Percentiles rank a stretch among this genome's conserved stretches.
phyloP scores from a whole-genome alignment of 2,888 invertebrate species.

The Hirtodrosophila trivittata region DNA sequence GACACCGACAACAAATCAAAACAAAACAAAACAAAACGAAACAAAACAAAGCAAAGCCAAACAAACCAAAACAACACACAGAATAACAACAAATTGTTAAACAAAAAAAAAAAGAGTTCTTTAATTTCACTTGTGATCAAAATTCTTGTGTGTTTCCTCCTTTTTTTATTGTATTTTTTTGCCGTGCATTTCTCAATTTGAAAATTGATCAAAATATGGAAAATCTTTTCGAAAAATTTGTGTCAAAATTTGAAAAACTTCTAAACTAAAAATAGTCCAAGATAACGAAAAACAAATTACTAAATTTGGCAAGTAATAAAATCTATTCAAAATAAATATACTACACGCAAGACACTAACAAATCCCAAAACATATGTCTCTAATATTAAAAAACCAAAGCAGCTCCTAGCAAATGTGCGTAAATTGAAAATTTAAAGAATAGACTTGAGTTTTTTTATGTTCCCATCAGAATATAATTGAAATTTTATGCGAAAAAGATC shows the following conservation, averaged over 20 bases:
- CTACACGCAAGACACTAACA: too few species aligned
- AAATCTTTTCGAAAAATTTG: neutral
- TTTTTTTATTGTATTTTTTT: constrained; percentile 24
- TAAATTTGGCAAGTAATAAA: constrained; percentile 7
- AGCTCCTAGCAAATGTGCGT: too few species aligned
- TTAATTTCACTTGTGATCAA: constrained; percentile 6
- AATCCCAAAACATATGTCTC: too few species aligned
- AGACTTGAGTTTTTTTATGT: too few species aligned
- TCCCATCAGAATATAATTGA: neutral
- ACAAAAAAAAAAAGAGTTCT: neutral
- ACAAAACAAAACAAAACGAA: constrained; percentile 32
- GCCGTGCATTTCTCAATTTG: constrained; percentile 3
- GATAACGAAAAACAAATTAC: constrained; percentile 14
- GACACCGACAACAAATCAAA: constrained; percentile 19
- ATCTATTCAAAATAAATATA: constrained; percentile 1
- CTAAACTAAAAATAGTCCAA: constrained; percentile 4
- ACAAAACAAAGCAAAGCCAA: constrained; percentile 19
- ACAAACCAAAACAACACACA: constrained; percentile 14
- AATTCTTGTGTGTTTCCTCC: constrained; percentile 1
- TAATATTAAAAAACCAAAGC: too few species aligned
- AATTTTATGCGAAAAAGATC: neutral
- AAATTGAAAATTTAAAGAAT: too few species aligned
- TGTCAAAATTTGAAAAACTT: constrained; percentile 1
- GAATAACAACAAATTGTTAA: neutral
- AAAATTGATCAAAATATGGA: too few species aligned